These are phyloP conservation scores for Hemitrygon akajei DNA, from an alignment of 2,797 vertebrate species.

Conservation along the genomic window DNA sequence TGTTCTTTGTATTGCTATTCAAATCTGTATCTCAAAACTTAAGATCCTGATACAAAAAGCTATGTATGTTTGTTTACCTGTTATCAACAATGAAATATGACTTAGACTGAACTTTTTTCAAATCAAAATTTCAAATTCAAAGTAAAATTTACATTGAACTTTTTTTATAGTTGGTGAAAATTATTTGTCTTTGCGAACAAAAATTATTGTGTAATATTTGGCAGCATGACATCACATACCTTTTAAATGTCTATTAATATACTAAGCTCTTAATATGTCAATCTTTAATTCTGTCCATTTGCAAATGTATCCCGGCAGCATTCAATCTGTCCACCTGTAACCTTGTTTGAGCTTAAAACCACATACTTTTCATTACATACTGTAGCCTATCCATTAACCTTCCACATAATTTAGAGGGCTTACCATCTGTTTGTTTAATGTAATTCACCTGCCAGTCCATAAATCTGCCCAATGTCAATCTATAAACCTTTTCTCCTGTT, in stretches of 20 bases:
- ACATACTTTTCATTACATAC: background rate
- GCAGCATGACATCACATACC: background rate
- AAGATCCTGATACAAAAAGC: too few relatives aligned
- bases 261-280: background rate
- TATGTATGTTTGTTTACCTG: too few relatives aligned
- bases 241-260: background rate
- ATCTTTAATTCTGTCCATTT: background rate
- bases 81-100: too few relatives aligned
- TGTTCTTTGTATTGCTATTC: too few relatives aligned
- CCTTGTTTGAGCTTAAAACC: background rate
- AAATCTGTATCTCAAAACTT: too few relatives aligned
- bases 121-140: too few relatives aligned
- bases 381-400: background rate
- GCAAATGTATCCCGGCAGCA: background rate
- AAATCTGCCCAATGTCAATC: background rate
- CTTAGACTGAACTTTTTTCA: too few relatives aligned
- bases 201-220: background rate
- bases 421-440: background rate
- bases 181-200: background rate
- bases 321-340: background rate
- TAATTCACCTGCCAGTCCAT: background rate
- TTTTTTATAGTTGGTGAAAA: background rate
- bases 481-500: background rate
- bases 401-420: background rate
- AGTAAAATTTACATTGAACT: too few relatives aligned